Evolutionary conservation across 2,888 invertebrate species (phyloP), one percentile per base, ranked within the genome.

Genomic region (Drosophila vallismaia): DNA sequence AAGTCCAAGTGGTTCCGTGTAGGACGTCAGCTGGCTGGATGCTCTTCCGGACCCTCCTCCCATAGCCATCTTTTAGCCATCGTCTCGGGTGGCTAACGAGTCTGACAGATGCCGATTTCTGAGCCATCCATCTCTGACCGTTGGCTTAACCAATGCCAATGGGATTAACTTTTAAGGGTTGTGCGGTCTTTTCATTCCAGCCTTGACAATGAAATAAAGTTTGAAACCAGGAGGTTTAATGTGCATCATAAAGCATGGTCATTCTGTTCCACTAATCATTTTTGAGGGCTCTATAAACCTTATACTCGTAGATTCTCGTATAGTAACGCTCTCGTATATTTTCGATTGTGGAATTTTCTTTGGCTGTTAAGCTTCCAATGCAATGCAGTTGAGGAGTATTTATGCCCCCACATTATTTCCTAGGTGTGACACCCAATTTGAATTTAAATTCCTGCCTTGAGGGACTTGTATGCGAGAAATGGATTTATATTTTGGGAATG

Each of bases 1-100:
- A 79, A 87, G 82, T 75, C 85, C 76, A 68, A 87, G 75, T 79
- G 85, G 79, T 76, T 28, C 76, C 82, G 82, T 85, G 79, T 79
- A 76, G 78, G 52, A 52, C 76, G 85, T 75, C 82, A 86, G 82
- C 79, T 86, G 53, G 40, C 44, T 46, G 58, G 55, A 46, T 46
- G 53, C 38, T 52, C 28, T 42, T 24, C 24, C 26, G 42, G 63
- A 56, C 74, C 59, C 40, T 19, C 7, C 19, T 53, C 36, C 19
- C 19, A 19, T 19, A 19, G 68, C 57, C 50, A 62, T 58, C 29
- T 19, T 53, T 54, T 40, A 36, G 60, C 62, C 56, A 55, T 53
- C 66, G 52, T 58, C 64, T 66, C 50, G 36, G 68, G 55, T 45
- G 64, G 42, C 68, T 63, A 82, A 74, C 71, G 55, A 78, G 46